These are phyloP conservation scores for Hyperopisus bebe DNA, from an alignment of 2,113 vertebrate species.

Conservation along the genomic window DNA sequence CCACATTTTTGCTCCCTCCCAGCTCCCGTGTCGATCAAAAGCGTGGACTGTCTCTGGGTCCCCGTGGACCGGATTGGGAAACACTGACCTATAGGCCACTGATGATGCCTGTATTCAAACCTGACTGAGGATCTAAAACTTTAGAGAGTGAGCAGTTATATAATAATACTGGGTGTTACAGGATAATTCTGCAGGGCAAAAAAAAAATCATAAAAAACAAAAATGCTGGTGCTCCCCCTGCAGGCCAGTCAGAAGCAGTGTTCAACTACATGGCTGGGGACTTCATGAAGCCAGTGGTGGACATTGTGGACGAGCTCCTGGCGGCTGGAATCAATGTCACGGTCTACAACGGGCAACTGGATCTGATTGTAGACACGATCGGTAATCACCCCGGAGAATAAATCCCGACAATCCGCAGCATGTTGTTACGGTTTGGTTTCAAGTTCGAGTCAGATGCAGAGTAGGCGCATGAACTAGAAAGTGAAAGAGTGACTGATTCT, in stretches of 20 bases:
- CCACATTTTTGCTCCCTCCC: neutral
- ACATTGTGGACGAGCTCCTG: slow-evolving; percentile 76
- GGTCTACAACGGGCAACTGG: slow-evolving; percentile 89
- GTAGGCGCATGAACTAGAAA: neutral
- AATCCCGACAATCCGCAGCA: neutral
- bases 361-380: slow-evolving; percentile 94
- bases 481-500: neutral
- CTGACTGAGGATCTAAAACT: neutral
- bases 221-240: neutral
- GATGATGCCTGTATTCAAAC: neutral
- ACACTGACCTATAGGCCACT: neutral
- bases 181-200: neutral
- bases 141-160: neutral
- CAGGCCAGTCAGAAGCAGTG: slow-evolving; percentile 74
- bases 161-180: neutral
- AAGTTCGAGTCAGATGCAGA: neutral
- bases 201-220: neutral
- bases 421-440: neutral
- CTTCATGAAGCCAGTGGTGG: slow-evolving; percentile 86
- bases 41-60: neutral
- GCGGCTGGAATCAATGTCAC: slow-evolving; percentile 75
- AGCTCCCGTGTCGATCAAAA: neutral
- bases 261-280: slow-evolving; percentile 81
- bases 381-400: slow-evolving; percentile 54
- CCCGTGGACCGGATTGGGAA: neutral